Conservation (phyloP, 2,888 invertebrate genomes). For the Reticulitermes lucifugus region DNA sequence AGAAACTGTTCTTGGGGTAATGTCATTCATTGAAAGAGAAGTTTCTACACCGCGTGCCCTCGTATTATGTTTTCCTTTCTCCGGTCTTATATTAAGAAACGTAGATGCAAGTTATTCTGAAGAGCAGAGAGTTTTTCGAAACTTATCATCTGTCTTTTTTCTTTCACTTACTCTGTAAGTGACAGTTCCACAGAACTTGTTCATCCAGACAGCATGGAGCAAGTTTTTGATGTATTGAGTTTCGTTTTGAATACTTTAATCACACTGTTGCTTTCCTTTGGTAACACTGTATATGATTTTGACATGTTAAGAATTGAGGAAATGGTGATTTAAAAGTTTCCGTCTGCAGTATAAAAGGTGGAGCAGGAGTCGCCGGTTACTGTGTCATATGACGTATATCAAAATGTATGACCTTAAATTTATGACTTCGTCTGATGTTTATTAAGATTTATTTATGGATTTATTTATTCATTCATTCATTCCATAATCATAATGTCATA, state of each 20-base stretch:
- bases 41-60: background rate
- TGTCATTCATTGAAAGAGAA: conserved; percentile 33
- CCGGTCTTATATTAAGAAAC: background rate
- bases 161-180: background rate
- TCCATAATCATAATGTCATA: too few species aligned
- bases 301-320: too few species aligned
- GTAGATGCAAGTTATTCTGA: background rate
- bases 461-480: too few species aligned
- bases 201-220: background rate
- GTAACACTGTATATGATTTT: too few species aligned
- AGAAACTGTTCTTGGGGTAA: conserved; percentile 6
- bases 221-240: background rate
- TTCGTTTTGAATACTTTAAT: background rate
- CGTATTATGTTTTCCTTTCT: conserved; percentile 13
- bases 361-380: too few species aligned
- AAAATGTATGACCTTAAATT: too few species aligned
- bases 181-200: conserved; percentile 17
- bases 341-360: too few species aligned
- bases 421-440: too few species aligned
- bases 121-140: conserved; percentile 1
- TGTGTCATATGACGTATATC: too few species aligned
- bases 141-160: background rate
- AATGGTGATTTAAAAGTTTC: too few species aligned
- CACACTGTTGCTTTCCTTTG: too few species aligned
- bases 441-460: too few species aligned